A percentile compares a stretch with the other conserved stretches of the same genome.
These are phyloP conservation scores for Abscondita cerata DNA, from an alignment of 2,888 invertebrate species.

Conservation along the genomic window DNA sequence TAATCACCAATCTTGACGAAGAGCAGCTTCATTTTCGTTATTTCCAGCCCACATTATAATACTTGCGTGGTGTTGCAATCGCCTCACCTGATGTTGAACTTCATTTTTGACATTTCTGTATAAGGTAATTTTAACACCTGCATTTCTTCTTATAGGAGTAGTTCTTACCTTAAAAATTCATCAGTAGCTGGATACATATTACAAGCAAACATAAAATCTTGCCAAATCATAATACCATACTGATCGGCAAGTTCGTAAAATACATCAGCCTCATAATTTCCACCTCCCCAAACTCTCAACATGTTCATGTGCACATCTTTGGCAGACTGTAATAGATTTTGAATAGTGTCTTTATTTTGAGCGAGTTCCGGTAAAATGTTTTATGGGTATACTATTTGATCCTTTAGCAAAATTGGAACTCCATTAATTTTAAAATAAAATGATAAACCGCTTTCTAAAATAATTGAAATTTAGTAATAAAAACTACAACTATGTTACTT, in stretches of 20 bases:
- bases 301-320: slow-evolving; percentile 87
- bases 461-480: neutral
- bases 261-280: slow-evolving; percentile 87
- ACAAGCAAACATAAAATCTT: slow-evolving; percentile 97
- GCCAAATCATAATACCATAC: slow-evolving; percentile 94
- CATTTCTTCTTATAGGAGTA: slow-evolving; percentile 45
- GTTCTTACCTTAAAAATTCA: slow-evolving; percentile 70
- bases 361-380: slow-evolving; percentile 82
- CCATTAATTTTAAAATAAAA: slow-evolving; percentile 89
- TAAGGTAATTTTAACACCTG: no score
- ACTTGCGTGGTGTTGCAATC: slow-evolving; percentile 86
- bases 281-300: slow-evolving; percentile 98
- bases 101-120: slow-evolving; percentile 74
- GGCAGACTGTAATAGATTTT: slow-evolving; percentile 71
- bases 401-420: slow-evolving; percentile 88
- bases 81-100: slow-evolving; percentile 79
- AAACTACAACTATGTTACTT: no score
- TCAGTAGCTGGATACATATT: slow-evolving; percentile 86
- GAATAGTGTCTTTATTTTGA: slow-evolving; percentile 64
- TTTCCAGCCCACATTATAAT: slow-evolving; percentile 93
- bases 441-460: slow-evolving; percentile 65
- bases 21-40: slow-evolving; percentile 94
- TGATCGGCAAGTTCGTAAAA: slow-evolving; percentile 90
- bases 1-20: slow-evolving; percentile 79
- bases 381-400: slow-evolving; percentile 91